Base-by-base conservation (phyloP, 2,113 vertebrate genomes). In the Anoura caudifer region DNA sequence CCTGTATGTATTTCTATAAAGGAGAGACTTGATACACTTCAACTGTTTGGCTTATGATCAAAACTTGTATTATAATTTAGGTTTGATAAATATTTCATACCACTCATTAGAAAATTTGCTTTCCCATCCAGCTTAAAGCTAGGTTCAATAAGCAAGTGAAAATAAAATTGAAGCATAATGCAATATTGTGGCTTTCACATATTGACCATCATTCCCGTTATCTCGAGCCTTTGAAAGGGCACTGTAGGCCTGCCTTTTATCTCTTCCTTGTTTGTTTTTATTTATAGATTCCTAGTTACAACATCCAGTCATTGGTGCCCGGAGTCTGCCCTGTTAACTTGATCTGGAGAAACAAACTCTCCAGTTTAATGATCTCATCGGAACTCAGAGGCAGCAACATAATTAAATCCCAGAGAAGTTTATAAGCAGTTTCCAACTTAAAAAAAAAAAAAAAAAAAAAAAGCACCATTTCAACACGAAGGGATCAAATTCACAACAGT, bases 41-140 rank as follows among this genome's bases (percentile, higher is more conserved):
- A 61, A 70, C 31, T 75, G 50, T 86, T 87, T 96, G 80, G 65
- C 92, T 96, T 95, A 43, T 94, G 52, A 67, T 96, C 96, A 95
- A 85, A 96, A 70, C 11, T 70, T 92, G 63, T 87, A n/a, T 86
- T 95, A 97, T 92, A 84, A 97, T 97, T 89, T n/a, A 93, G 84
- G 65, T 96, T 85, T 96, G 70, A 95, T 95, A 97, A 97, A 98
- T 94, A 95, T 76, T 97, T 91, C 63, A 97, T 76, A 72, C 79
- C 61, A 50, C 59, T 87, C 95, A 86, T 56, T 70, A 93, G 72
- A 94, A 96, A 92, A 41, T 10, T 82, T 24, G 0, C 79, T 92
- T 98, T 95, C 2, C 4, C 43, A 97, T 98, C 67, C 28, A 19
- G 41, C 90, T 59, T 50, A 87, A 93, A 96, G 80, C 63, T 82